Conservation (phyloP, 2,888 invertebrate species). For the Dascillus cervinus region DNA sequence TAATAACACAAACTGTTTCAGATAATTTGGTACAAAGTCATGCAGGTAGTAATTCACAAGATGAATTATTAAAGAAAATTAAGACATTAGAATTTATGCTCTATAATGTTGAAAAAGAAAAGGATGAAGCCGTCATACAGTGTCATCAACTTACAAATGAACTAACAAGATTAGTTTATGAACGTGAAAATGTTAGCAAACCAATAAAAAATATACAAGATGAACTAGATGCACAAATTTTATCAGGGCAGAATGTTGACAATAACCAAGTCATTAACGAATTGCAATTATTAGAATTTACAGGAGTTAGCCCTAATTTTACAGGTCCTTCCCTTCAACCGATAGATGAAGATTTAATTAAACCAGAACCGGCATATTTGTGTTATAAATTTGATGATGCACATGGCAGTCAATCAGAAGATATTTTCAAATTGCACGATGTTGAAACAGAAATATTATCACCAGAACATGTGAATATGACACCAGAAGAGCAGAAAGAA, state of each 20-base stretch:
- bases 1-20: no score
- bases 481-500: slow-evolving; percentile 11
- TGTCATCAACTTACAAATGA: slow-evolving; percentile 37
- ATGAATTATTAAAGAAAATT: slow-evolving; percentile 34
- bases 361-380: slow-evolving; percentile 31
- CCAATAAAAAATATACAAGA: background rate
- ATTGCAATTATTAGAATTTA: slow-evolving; percentile 19
- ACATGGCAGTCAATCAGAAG: slow-evolving; percentile 5
- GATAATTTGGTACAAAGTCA: no score
- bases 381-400: slow-evolving; percentile 28
- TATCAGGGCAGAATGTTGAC: slow-evolving; percentile 6
- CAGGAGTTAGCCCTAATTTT: slow-evolving; percentile 5
- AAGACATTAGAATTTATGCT: slow-evolving; percentile 39
- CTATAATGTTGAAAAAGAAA: slow-evolving; percentile 38
- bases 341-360: slow-evolving; percentile 24
- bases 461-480: slow-evolving; percentile 8
- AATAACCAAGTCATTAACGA: slow-evolving; percentile 12
- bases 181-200: slow-evolving; percentile 18
- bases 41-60: slow-evolving; percentile 25
- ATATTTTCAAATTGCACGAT: slow-evolving; percentile 11
- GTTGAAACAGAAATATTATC: slow-evolving; percentile 15
- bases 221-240: slow-evolving; percentile 2
- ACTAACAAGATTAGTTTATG: slow-evolving; percentile 32
- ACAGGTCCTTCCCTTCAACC: slow-evolving; percentile 8
- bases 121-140: slow-evolving; percentile 34